phyloP scores from a whole-genome alignment of 2,113 vertebrate genomes.

The Mesoclemmys tuberculata region DNA sequence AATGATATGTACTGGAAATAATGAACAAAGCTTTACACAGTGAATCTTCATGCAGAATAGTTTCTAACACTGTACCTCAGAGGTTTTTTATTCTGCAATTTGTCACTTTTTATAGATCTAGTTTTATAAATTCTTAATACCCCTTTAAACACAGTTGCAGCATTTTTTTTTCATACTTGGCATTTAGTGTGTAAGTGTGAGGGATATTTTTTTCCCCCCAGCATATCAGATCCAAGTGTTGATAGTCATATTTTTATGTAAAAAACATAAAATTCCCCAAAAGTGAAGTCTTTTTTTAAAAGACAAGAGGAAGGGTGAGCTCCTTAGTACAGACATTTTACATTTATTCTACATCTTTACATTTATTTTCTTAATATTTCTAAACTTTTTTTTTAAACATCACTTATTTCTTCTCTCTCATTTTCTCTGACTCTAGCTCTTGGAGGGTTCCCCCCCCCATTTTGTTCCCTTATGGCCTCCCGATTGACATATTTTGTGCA shows the following conservation, averaged over 20 bases:
- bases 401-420: no score
- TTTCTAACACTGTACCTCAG: background rate
- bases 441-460: background rate
- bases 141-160: background rate
- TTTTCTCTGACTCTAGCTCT: background rate
- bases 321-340: background rate
- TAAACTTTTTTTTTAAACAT: background rate
- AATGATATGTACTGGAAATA: background rate
- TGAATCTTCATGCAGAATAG: background rate
- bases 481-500: background rate
- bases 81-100: background rate
- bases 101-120: background rate
- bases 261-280: background rate
- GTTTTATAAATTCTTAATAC: background rate
- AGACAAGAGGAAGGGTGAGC: background rate
- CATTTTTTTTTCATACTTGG: background rate
- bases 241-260: background rate
- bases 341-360: background rate
- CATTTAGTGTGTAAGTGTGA: background rate
- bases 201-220: background rate
- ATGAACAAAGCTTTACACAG: background rate
- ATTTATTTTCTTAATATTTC: background rate
- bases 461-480: slow-evolving; percentile 35
- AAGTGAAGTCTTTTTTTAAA: background rate
- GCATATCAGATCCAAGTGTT: background rate